A percentile compares a stretch with the other conserved stretches of the same genome.
These are phyloP conservation scores for Fratercula arctica DNA, from an alignment of 2,797 vertebrate genomes.

Conservation along the genomic window DNA sequence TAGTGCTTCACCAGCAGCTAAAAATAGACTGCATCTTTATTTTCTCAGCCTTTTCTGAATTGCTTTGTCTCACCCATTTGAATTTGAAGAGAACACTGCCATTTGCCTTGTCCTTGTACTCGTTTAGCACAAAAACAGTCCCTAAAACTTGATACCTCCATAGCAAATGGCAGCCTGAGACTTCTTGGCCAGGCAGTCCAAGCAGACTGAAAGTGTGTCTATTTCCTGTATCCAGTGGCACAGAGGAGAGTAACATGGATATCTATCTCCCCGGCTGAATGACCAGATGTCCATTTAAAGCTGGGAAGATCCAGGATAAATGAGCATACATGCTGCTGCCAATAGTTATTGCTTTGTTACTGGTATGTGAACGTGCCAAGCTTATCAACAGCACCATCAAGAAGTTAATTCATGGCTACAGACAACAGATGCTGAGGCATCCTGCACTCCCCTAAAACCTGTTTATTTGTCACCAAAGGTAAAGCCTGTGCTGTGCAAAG, in stretches of 20 bases:
- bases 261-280: not conserved
- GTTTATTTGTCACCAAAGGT: not conserved
- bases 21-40: not conserved
- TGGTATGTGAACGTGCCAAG: not conserved
- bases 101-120: not conserved
- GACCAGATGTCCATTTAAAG: not conserved
- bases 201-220: not conserved
- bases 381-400: not conserved
- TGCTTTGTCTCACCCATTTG: not conserved
- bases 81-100: not conserved
- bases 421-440: not conserved
- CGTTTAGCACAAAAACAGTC: not conserved
- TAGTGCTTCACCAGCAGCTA: not conserved
- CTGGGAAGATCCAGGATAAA: constrained; percentile 13
- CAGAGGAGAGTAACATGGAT: not conserved
- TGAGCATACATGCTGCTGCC: not conserved
- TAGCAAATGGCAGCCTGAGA: not conserved
- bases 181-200: not conserved
- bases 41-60: not conserved
- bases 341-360: not conserved
- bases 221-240: not conserved
- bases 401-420: constrained; percentile 3
- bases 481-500: not conserved
- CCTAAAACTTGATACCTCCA: not conserved
- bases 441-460: not conserved